A percentile compares a stretch with the other conserved stretches of the same genome.
These are phyloP conservation scores for Aleadryas rufinucha DNA, from an alignment of 2,113 vertebrate species.

Conservation along the genomic window DNA sequence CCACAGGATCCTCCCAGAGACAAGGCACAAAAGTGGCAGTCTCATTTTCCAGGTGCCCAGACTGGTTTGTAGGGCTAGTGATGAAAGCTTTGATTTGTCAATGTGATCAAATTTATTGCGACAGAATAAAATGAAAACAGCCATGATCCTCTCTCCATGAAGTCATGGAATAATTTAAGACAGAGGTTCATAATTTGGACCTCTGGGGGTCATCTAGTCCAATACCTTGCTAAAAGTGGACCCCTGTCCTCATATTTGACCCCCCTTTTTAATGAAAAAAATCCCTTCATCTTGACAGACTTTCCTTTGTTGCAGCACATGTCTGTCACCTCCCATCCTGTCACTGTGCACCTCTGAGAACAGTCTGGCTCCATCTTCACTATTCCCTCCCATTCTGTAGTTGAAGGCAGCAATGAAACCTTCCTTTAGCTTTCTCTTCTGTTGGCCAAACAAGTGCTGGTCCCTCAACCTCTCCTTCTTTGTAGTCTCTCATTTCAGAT, in stretches of 20 bases:
- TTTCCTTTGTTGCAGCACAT: neutral
- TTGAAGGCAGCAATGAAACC: neutral
- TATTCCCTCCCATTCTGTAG: neutral
- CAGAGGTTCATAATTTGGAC: neutral
- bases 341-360: neutral
- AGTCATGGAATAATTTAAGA: neutral
- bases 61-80: neutral
- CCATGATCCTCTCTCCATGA: neutral
- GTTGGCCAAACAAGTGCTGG: neutral
- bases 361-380: neutral
- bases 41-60: neutral
- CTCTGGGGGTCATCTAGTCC: neutral
- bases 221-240: neutral
- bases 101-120: neutral
- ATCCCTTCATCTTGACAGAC: neutral
- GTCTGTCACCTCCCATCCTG: neutral
- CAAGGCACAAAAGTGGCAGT: neutral
- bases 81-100: constrained; percentile 2
- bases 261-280: neutral
- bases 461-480: neutral
- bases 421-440: neutral
- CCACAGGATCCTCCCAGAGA: neutral
- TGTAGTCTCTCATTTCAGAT: neutral
- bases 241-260: neutral
- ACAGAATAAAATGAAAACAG: neutral